These are phyloP conservation scores for Panopea generosa DNA, from an alignment of 2,888 invertebrate species.

Conservation along the genomic window DNA sequence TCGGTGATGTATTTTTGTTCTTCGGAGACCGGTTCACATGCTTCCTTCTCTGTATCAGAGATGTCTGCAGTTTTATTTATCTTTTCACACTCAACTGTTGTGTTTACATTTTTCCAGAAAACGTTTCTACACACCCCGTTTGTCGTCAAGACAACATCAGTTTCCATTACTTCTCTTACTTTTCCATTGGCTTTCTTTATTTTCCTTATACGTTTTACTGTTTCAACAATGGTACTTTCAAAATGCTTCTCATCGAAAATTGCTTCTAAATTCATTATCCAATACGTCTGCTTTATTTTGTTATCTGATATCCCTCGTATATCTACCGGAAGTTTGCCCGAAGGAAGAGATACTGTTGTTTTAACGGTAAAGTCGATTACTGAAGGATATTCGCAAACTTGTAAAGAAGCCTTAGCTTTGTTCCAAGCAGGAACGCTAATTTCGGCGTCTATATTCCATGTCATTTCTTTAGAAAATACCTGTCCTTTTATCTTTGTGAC, in stretches of 20 bases:
- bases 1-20: too few relatives aligned
- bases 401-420: constrained; percentile 52
- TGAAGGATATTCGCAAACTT: constrained; percentile 53
- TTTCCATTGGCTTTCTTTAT: background rate
- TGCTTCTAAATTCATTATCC: constrained; percentile 42
- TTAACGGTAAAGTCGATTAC: constrained; percentile 60
- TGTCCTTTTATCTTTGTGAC: constrained; percentile 61
- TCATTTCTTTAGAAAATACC: constrained; percentile 45
- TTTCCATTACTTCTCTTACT: background rate
- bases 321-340: constrained; percentile 47
- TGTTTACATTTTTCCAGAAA: constrained; percentile 60
- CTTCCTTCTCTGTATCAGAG: too few relatives aligned
- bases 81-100: constrained; percentile 28
- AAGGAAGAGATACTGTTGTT: constrained; percentile 54
- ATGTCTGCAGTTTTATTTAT: too few relatives aligned
- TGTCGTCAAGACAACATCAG: constrained; percentile 37
- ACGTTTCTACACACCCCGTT: constrained; percentile 55
- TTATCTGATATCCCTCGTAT: constrained; percentile 51
- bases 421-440: constrained; percentile 55
- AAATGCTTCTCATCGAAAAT: constrained; percentile 45
- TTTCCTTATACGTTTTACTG: background rate
- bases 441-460: constrained; percentile 63
- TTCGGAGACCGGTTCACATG: too few relatives aligned
- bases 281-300: constrained; percentile 37
- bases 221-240: background rate